phyloP scores from a whole-genome alignment of 2,113 vertebrate genomes.

The Noturus placidus region DNA sequence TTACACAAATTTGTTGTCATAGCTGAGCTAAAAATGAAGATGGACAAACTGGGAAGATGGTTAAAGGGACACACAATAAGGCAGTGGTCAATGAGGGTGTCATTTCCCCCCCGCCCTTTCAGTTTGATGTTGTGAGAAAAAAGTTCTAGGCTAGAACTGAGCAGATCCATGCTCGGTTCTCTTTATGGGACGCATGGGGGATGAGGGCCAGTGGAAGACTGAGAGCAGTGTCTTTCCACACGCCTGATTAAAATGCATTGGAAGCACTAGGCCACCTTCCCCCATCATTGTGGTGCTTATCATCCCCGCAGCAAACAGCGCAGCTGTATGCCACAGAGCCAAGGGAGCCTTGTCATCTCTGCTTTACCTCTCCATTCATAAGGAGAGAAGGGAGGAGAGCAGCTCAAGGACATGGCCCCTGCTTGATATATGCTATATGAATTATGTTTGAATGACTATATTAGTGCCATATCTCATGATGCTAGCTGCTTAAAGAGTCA shows the following conservation, averaged over 20 bases:
- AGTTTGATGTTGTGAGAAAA: slow-evolving; percentile 13
- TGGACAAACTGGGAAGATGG: not conserved
- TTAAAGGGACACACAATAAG: not conserved
- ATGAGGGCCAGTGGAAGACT: slow-evolving; percentile 37
- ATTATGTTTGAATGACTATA: slow-evolving; percentile 24
- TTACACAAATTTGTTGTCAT: not conserved
- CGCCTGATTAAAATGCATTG: slow-evolving; percentile 69
- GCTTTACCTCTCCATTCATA: slow-evolving; percentile 44
- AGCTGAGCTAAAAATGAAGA: not conserved
- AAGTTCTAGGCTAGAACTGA: slow-evolving; percentile 1
- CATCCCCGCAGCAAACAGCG: slow-evolving; percentile 63
- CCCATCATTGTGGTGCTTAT: slow-evolving; percentile 62
- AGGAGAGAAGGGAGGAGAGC: slow-evolving; percentile 27
- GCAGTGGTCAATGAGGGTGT: slow-evolving; percentile 6
- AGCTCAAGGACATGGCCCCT: slow-evolving; percentile 49
- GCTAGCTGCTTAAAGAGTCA: slow-evolving; percentile 32
- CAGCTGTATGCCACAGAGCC: slow-evolving; percentile 58
- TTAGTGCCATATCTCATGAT: slow-evolving; percentile 12
- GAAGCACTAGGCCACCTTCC: slow-evolving; percentile 56
- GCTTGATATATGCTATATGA: slow-evolving; percentile 33
- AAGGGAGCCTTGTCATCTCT: slow-evolving; percentile 37
- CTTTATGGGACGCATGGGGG: slow-evolving; percentile 32
- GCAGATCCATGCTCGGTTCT: slow-evolving; percentile 36
- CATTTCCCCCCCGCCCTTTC: not conserved
- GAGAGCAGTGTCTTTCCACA: slow-evolving; percentile 59